These are phyloP conservation scores for Reinhardtius hippoglossoides DNA, from an alignment of 2,113 vertebrate species.

Conservation along the genomic window DNA sequence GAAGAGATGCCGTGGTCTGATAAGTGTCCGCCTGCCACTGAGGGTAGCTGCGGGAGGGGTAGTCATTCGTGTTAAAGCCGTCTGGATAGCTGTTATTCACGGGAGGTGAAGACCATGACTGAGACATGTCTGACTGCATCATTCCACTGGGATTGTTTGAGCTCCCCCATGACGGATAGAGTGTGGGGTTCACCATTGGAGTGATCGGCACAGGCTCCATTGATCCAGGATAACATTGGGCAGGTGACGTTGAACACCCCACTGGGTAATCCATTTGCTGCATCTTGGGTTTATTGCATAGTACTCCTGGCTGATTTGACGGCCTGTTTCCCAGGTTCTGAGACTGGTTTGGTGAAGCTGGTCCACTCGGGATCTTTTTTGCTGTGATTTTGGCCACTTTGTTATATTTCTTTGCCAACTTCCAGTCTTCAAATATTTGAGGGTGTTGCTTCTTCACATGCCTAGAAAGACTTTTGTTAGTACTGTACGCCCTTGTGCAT, in stretches of 20 bases:
- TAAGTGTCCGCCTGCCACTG: constrained; percentile 75
- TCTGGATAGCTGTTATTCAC: constrained; percentile 79
- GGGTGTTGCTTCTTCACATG: constrained; percentile 97
- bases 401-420: constrained; percentile 92
- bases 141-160: constrained; percentile 64
- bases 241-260: constrained; percentile 67
- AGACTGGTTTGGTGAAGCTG: constrained; percentile 74
- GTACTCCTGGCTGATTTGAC: constrained; percentile 51
- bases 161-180: constrained; percentile 84
- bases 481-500: constrained; percentile 94
- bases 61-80: constrained; percentile 75
- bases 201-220: constrained; percentile 83
- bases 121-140: constrained; percentile 76
- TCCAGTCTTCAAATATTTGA: constrained; percentile 95
- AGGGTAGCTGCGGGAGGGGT: constrained; percentile 71
- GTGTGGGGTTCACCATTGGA: constrained; percentile 83
- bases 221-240: constrained; percentile 79
- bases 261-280: constrained; percentile 70
- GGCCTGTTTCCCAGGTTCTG: constrained; percentile 74
- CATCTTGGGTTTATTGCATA: constrained; percentile 77
- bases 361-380: constrained; percentile 77
- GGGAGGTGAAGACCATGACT: constrained; percentile 78
- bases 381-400: constrained; percentile 86
- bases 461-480: constrained; percentile 95
- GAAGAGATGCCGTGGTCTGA: constrained; percentile 60